phyloP scores from a whole-genome alignment of 2,888 invertebrate genomes.

The Apodemia mormo region DNA sequence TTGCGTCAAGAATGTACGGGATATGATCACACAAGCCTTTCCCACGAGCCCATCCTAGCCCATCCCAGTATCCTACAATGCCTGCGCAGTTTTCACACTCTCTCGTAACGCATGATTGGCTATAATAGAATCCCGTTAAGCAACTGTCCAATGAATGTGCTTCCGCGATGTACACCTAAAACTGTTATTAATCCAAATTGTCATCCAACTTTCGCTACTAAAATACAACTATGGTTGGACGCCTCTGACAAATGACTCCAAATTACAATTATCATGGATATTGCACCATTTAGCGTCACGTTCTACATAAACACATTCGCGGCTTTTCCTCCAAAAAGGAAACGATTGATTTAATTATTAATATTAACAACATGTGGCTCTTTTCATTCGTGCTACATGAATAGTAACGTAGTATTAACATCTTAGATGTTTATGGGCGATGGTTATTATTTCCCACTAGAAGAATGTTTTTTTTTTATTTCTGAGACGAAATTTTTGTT shows the following conservation, averaged over 20 bases:
- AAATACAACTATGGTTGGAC: slow-evolving; percentile 17
- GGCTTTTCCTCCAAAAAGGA: not conserved
- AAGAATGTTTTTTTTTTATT: too few species aligned
- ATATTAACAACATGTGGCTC: not conserved
- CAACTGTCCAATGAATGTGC: slow-evolving; percentile 46
- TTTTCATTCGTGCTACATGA: not conserved
- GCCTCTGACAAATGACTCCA: slow-evolving; percentile 17
- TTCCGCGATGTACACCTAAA: slow-evolving; percentile 55
- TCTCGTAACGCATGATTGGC: slow-evolving; percentile 59
- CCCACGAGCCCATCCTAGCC: slow-evolving; percentile 69
- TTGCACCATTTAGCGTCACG: not conserved
- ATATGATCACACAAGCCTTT: slow-evolving; percentile 43
- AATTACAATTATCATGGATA: slow-evolving; percentile 6
- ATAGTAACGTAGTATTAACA: not conserved
- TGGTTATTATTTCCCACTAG: too few species aligned
- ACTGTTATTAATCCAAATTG: slow-evolving; percentile 23
- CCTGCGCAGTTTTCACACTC: slow-evolving; percentile 67
- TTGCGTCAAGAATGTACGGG: slow-evolving; percentile 23
- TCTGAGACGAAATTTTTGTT: too few species aligned
- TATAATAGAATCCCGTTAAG: slow-evolving; percentile 57
- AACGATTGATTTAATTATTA: not conserved
- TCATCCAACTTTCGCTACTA: slow-evolving; percentile 3
- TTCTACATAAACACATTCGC: not conserved
- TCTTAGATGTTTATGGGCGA: too few species aligned
- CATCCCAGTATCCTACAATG: slow-evolving; percentile 54